Percentiles rank a stretch among this genome's conserved stretches.
Evolutionary conservation across 1,140 invertebrate species (phyloP).

Genomic region (Drosophila nigrodunni): DNA sequence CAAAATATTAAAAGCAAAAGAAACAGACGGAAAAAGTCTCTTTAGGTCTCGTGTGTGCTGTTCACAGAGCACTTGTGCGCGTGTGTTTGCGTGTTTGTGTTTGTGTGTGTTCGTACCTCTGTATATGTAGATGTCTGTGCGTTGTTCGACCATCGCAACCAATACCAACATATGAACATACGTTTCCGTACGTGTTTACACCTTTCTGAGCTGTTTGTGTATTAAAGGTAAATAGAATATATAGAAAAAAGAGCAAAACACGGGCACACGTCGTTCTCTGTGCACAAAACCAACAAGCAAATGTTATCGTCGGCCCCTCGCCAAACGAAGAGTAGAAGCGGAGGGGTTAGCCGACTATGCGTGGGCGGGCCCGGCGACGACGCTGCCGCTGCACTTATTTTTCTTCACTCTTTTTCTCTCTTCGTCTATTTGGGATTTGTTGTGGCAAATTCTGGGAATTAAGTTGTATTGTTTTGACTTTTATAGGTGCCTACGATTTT

Average conservation of each 20-base stretch:
- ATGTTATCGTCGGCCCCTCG: constrained; percentile 1
- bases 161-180: constrained; percentile 52
- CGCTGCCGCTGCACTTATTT: constrained; percentile 40
- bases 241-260: constrained; percentile 59
- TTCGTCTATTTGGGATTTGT: constrained; percentile 15
- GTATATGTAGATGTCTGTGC: constrained; percentile 8
- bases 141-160: constrained; percentile 31
- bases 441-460: constrained; percentile 40
- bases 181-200: constrained; percentile 64
- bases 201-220: constrained; percentile 61
- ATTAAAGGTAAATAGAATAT: constrained; percentile 79
- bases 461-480: constrained; percentile 12
- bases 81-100: constrained; percentile 4
- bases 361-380: constrained; percentile 37
- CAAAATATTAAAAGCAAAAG: constrained; percentile 70
- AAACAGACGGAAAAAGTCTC: constrained; percentile 53
- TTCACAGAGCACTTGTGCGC: constrained; percentile 29
- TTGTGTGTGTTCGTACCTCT: not conserved
- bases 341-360: constrained; percentile 21
- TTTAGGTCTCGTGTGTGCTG: constrained; percentile 22
- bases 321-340: no score
- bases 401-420: not conserved
- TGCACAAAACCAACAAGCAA: constrained; percentile 52
- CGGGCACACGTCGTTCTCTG: constrained; percentile 35
- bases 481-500: not conserved